A percentile compares a stretch with the other conserved stretches of the same genome.
Evolutionary conservation across 2,888 invertebrate species (phyloP).

Genomic region (Formica aserva): DNA sequence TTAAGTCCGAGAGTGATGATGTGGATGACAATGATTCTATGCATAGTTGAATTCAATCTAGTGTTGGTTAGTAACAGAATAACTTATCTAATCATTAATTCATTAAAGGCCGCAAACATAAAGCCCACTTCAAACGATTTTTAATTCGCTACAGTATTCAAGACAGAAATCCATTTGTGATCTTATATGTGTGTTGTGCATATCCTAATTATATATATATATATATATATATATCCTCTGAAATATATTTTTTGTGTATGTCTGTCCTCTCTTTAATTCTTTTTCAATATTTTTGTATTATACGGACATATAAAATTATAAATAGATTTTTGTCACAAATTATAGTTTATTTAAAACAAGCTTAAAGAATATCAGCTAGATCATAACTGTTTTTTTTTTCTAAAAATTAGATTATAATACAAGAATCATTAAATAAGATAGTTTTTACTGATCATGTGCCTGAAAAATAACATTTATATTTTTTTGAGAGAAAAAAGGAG

Average conservation of each 20-base stretch:
- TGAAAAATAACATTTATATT: neutral
- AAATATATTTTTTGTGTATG: neutral
- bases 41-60: constrained; percentile 63
- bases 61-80: neutral
- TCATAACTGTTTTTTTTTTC: neutral
- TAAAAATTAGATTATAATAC: neutral
- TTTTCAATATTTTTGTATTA: neutral
- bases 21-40: constrained; percentile 63
- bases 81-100: neutral
- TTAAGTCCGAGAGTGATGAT: constrained; percentile 49
- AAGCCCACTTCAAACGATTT: neutral
- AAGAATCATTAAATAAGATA: neutral
- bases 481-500: neutral
- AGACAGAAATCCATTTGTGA: neutral
- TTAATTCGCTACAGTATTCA: neutral
- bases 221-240: no score
- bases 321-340: neutral
- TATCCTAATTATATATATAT: neutral
- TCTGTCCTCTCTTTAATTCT: neutral
- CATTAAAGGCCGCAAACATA: neutral
- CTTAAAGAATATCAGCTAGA: neutral
- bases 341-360: neutral
- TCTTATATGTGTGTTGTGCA: neutral
- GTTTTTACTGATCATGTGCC: neutral
- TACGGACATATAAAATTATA: neutral